phyloP scores from a whole-genome alignment of 2,113 vertebrate species.

The Phyllostomus hastatus region DNA sequence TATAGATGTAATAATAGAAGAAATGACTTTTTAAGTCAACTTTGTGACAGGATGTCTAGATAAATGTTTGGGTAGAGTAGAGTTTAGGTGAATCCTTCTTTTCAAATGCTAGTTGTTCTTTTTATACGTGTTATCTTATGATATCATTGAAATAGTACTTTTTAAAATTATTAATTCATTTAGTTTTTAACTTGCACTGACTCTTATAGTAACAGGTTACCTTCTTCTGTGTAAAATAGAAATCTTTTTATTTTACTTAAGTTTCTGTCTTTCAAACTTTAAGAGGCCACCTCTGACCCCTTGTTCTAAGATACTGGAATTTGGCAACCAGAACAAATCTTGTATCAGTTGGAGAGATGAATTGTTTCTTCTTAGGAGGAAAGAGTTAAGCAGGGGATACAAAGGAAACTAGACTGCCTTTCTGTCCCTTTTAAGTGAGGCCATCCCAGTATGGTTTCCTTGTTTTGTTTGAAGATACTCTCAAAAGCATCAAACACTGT shows the following conservation, averaged over 20 bases:
- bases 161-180: not conserved
- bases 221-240: not conserved
- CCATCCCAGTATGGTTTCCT: conserved; percentile 58
- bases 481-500: conserved; percentile 31
- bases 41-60: not conserved
- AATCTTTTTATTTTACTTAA: conserved; percentile 30
- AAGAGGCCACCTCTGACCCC: not conserved
- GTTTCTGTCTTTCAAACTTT: conserved; percentile 49
- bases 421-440: conserved; percentile 12
- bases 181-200: not conserved
- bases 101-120: conserved; percentile 5
- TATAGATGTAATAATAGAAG: not conserved
- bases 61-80: not conserved
- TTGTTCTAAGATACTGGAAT: conserved; percentile 52
- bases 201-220: conserved; percentile 10
- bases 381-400: conserved; percentile 48
- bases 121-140: not conserved
- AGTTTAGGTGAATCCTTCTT: not conserved
- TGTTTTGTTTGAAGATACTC: conserved; percentile 56
- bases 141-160: not conserved
- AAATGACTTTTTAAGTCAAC: not conserved
- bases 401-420: conserved; percentile 6
- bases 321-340: conserved; percentile 60
- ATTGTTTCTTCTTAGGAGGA: conserved; percentile 60
- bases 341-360: conserved; percentile 35